These are phyloP conservation scores for Drosophila meridionalis DNA, from an alignment of 2,888 invertebrate species.

Conservation along the genomic window DNA sequence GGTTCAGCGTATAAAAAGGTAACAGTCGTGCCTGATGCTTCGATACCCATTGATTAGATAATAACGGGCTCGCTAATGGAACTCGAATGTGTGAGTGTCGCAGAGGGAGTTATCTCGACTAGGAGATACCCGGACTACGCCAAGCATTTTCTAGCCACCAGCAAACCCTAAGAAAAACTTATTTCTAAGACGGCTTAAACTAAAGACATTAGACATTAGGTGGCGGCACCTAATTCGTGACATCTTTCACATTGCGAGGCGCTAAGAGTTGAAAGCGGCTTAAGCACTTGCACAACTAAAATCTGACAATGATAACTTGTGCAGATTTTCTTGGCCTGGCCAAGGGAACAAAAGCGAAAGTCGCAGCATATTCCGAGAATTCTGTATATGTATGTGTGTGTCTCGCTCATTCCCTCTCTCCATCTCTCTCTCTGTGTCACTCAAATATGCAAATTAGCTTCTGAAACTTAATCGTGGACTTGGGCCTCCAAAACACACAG, in stretches of 20 bases:
- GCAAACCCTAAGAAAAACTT: slow-evolving; percentile 11
- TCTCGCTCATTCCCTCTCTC: neutral
- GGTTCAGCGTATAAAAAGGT: slow-evolving; percentile 55
- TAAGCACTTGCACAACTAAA: slow-evolving; percentile 37
- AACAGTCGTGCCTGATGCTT: slow-evolving; percentile 61
- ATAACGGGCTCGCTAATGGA: slow-evolving; percentile 46
- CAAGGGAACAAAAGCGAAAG: slow-evolving; percentile 52
- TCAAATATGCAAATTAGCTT: slow-evolving; percentile 80
- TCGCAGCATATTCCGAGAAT: slow-evolving; percentile 18
- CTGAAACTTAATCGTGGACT: slow-evolving; percentile 65
- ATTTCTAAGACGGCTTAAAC: slow-evolving; percentile 24
- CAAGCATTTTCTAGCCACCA: neutral
- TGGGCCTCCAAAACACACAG: slow-evolving; percentile 23
- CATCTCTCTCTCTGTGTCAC: slow-evolving; percentile 34
- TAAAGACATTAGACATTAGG: slow-evolving; percentile 26
- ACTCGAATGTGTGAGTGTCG: slow-evolving; percentile 3
- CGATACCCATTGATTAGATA: slow-evolving; percentile 58
- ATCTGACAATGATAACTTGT: slow-evolving; percentile 57
- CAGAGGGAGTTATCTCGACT: neutral
- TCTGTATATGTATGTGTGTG: slow-evolving; percentile 9
- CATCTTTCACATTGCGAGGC: slow-evolving; percentile 49
- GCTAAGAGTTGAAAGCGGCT: slow-evolving; percentile 30
- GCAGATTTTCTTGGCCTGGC: slow-evolving; percentile 26
- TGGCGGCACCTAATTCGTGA: slow-evolving; percentile 33
- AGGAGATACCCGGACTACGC: neutral